Conservation (phyloP, 2,113 vertebrate genomes). For the Carlito syrichta region DNA sequence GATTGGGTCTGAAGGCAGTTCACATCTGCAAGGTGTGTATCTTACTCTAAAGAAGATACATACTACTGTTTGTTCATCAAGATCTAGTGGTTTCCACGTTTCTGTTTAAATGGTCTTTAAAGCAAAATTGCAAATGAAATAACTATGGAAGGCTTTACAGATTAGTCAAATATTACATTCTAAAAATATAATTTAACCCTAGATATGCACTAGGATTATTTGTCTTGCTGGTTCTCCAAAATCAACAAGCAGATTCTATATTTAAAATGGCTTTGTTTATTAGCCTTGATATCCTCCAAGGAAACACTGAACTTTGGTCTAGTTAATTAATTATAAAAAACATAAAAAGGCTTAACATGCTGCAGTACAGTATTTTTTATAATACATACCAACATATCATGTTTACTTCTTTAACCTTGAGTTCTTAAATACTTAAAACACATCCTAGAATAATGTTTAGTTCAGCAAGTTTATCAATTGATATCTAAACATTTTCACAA, state of each 20-base stretch:
- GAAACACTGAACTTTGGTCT: conserved; percentile 55
- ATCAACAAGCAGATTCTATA: conserved; percentile 66
- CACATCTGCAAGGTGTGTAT: conserved; percentile 19
- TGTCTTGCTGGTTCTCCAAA: conserved; percentile 59
- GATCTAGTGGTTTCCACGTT: background rate
- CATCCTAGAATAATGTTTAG: conserved; percentile 8
- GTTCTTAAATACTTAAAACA: conserved; percentile 49
- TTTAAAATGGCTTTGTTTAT: conserved; percentile 62
- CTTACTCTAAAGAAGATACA: background rate
- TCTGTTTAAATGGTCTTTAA: conserved; percentile 40
- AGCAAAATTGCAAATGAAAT: conserved; percentile 48
- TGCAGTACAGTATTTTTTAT: conserved; percentile 18
- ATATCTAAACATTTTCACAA: conserved; percentile 52
- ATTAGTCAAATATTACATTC: conserved; percentile 56
- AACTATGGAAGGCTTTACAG: conserved; percentile 50
- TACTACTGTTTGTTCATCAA: background rate
- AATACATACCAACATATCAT: conserved; percentile 29
- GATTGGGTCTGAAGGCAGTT: background rate
- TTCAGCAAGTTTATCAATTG: conserved; percentile 53
- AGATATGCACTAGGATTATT: conserved; percentile 42
- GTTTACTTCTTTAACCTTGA: conserved; percentile 23
- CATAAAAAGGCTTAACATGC: conserved; percentile 48
- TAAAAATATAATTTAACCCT: conserved; percentile 64
- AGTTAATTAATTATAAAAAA: conserved; percentile 67
- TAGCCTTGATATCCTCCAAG: conserved; percentile 45